phyloP scores from a whole-genome alignment of 2,113 vertebrate genomes.

The Alexandromys fortis region DNA sequence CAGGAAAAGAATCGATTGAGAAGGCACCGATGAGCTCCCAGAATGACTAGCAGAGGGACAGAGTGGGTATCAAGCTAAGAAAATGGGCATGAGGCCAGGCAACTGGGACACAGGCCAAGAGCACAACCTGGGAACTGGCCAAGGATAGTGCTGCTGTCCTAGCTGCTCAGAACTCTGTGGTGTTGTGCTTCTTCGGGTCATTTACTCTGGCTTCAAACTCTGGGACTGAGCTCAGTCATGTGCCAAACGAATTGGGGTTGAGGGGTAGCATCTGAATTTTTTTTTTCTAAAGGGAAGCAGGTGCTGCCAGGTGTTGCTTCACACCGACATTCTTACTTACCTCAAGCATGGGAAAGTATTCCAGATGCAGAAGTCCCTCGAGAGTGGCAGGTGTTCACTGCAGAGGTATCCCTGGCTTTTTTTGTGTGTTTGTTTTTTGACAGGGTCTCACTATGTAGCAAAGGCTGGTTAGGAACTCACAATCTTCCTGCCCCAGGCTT shows the following conservation, averaged over 20 bases:
- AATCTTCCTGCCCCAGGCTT: neutral
- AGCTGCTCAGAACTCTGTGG: neutral
- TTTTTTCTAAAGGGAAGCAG: neutral
- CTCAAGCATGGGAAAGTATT: neutral
- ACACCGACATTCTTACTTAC: neutral
- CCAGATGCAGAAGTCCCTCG: neutral
- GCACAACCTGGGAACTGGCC: neutral
- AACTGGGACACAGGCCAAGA: neutral
- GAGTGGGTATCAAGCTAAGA: neutral
- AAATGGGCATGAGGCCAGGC: neutral
- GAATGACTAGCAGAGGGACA: neutral
- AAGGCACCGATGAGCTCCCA: neutral
- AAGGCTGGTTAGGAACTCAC: neutral
- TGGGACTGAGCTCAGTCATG: neutral
- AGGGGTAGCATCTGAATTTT: neutral
- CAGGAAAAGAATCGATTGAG: neutral
- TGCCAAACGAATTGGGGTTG: accelerated
- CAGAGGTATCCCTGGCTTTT: neutral
- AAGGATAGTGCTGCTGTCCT: neutral
- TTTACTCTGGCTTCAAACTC: neutral
- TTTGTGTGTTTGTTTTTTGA: neutral
- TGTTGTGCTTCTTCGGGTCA: neutral
- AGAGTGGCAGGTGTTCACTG: neutral
- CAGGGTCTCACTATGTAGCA: neutral
- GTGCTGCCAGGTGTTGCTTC: neutral